Evolutionary conservation across 2,888 invertebrate genomes (phyloP).

Genomic region (Peribatodes rhomboidaria): DNA sequence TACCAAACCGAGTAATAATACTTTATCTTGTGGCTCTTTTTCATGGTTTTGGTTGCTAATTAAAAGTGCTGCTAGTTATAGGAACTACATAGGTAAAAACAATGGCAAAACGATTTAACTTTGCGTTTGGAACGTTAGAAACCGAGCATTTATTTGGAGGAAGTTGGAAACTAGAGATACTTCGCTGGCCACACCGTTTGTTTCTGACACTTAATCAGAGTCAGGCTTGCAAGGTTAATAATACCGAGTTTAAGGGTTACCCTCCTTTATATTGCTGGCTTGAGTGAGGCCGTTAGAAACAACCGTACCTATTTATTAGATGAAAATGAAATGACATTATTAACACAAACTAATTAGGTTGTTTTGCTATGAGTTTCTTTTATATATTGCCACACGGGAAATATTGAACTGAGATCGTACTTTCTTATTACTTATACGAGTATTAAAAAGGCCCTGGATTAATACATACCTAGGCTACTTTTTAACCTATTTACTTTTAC

Average conservation of each 20-base stretch:
- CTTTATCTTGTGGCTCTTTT: too few species aligned
- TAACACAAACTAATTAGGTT: not conserved
- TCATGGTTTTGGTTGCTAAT: too few species aligned
- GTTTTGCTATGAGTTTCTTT: not conserved
- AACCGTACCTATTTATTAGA: not conserved
- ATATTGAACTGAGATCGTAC: too few species aligned
- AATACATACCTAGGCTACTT: too few species aligned
- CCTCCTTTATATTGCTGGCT: slow-evolving; percentile 19
- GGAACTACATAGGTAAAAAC: not conserved
- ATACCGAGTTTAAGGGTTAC: slow-evolving; percentile 31
- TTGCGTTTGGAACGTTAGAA: not conserved
- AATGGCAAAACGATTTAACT: not conserved
- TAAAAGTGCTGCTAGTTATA: too few species aligned
- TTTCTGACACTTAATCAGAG: slow-evolving; percentile 65
- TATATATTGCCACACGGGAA: not conserved
- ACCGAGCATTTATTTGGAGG: not conserved
- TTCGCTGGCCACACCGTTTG: slow-evolving; percentile 55
- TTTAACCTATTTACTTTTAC: too few species aligned
- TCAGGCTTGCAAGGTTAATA: slow-evolving; percentile 57
- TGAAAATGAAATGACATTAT: slow-evolving; percentile 4
- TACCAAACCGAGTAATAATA: too few species aligned
- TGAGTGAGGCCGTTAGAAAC: slow-evolving; percentile 5
- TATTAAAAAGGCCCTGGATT: too few species aligned
- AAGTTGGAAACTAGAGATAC: not conserved
- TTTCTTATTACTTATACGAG: too few species aligned